Conservation (phyloP, 2,888 invertebrate genomes). For the Calameuta pallipes region DNA sequence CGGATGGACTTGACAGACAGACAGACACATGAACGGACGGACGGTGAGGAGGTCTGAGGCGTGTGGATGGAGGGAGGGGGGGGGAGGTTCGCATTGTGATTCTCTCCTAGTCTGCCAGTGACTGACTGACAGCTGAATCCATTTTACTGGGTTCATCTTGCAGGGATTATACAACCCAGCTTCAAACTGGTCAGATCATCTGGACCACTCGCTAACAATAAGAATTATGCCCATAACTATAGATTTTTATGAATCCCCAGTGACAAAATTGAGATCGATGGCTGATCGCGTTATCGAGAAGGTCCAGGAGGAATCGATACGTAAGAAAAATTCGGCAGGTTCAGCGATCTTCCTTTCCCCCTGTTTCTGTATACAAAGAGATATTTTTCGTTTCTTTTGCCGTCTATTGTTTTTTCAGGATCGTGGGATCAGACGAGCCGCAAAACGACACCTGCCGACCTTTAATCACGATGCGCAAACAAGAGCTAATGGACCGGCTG, state of each 20-base stretch:
- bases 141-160: slow-evolving; percentile 34
- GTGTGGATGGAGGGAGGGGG: slow-evolving; percentile 17
- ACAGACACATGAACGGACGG: slow-evolving; percentile 37
- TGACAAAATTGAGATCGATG: background rate
- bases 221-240: background rate
- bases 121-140: slow-evolving; percentile 66
- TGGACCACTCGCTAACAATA: background rate
- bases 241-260: background rate
- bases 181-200: background rate
- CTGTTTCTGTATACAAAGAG: background rate
- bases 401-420: background rate
- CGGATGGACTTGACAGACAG: slow-evolving; percentile 19
- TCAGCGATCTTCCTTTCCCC: background rate
- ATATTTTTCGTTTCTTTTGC: background rate
- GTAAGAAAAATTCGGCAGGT: background rate
- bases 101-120: slow-evolving; percentile 60
- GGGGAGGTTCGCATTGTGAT: slow-evolving; percentile 56
- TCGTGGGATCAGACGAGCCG: background rate
- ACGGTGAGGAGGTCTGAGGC: slow-evolving; percentile 26
- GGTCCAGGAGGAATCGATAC: background rate
- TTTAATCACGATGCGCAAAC: slow-evolving; percentile 25
- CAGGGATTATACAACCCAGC: background rate
- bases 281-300: background rate
- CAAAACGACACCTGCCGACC: slow-evolving; percentile 10
- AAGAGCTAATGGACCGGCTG: slow-evolving; percentile 25